Base-by-base conservation (phyloP, 2,113 vertebrate genomes). In the Myrmecophaga tridactyla region DNA sequence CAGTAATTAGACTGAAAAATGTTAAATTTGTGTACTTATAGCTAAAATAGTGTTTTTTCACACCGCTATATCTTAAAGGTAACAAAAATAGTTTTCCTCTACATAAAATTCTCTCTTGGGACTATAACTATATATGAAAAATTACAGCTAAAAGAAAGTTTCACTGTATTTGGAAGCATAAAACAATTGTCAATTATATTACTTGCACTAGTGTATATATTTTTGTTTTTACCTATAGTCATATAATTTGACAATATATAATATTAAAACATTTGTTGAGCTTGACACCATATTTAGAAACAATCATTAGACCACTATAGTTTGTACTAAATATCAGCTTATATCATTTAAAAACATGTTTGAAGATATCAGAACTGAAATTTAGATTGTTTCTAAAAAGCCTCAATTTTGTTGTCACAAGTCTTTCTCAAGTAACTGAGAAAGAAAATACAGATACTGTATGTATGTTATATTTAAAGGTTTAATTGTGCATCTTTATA, bases 341-440 rank as follows among this genome's bases (percentile, higher is more conserved):
- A 39, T 34, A 85, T 73, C 34, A 94, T 83, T 91, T 77, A 83
- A 91, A 70, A 82, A 82, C 43, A 76, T 43, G 20, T 93, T 65
- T 76, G 21, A 69, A 43, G 58, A 87, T 12, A 48, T 56, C 43
- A 94, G n/a, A 86, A 91, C 36, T 94, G 17, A 90, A 88, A 87
- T 91, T 56, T 87, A 53, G 77, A 77, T 51, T 72, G 21, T 69
- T 86, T 83, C 86, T 20, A 91, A 75, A 95, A 94, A 36, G 27
- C 11, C 34, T 9, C 72, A 72, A 90, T 91, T 91, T 69, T 67
- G 39, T 43, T 94, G 43, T 63, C 31, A 90, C 29, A 82, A 48
- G 7, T 48, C 46, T 48, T 48, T 7, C 7, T 21, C n/a, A n/a
- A 58, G 25, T 89, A 72, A 80, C 15, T 86, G 4, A 93, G 63